These are phyloP conservation scores for Lordiphosa mommai DNA, from an alignment of 1,140 invertebrate species.

Conservation along the genomic window DNA sequence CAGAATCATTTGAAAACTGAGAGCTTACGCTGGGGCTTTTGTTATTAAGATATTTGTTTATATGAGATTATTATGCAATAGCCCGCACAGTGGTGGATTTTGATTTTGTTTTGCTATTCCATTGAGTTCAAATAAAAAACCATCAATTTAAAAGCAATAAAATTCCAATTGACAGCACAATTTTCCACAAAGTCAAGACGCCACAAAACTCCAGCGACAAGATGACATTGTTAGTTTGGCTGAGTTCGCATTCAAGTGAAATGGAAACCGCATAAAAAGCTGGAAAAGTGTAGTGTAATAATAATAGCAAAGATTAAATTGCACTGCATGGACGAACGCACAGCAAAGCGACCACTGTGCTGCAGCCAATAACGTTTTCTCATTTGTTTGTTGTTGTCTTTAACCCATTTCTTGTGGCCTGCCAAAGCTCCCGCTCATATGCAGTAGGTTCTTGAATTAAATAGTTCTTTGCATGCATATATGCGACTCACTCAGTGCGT, in stretches of 20 bases:
- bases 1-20: constrained; percentile 69
- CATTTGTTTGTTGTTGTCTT: constrained; percentile 35
- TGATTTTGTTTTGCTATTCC: constrained; percentile 11
- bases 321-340: constrained; percentile 25
- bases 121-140: constrained; percentile 1
- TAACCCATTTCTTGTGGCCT: constrained; percentile 48
- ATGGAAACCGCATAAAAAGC: constrained; percentile 37
- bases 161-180: constrained; percentile 64
- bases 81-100: constrained; percentile 52
- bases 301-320: constrained; percentile 56
- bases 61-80: constrained; percentile 55
- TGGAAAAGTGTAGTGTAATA: constrained; percentile 9
- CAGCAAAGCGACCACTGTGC: constrained; percentile 44
- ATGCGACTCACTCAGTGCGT: constrained; percentile 1
- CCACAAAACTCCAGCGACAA: constrained; percentile 5
- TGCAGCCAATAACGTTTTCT: constrained; percentile 24
- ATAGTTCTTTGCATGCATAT: constrained; percentile 43
- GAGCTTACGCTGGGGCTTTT: constrained; percentile 18
- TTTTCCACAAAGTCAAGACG: constrained; percentile 38
- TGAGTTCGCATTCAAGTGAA: constrained; percentile 12
- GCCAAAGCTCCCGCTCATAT: constrained; percentile 59
- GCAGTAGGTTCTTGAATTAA: constrained; percentile 54
- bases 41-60: constrained; percentile 46
- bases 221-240: constrained; percentile 18
- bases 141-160: constrained; percentile 71